Conservation (phyloP, 2,113 vertebrate genomes). For the Pionites leucogaster region DNA sequence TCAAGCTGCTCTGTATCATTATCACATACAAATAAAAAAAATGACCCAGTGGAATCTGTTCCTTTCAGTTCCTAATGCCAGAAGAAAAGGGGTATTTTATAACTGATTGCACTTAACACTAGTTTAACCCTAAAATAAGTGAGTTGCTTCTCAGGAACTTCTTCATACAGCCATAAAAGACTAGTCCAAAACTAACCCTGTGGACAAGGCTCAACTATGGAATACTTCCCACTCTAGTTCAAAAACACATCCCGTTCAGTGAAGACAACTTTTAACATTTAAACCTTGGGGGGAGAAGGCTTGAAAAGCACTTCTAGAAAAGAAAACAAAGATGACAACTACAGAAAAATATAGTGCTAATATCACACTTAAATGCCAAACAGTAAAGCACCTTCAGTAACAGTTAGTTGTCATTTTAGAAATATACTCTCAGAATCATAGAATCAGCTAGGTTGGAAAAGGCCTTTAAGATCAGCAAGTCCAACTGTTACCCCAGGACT, state of each 20-base stretch:
- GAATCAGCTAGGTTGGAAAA: background rate
- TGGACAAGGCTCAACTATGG: background rate
- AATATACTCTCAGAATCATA: background rate
- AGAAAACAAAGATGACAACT: background rate
- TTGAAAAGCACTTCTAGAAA: background rate
- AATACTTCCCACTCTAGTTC: background rate
- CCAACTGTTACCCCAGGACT: background rate
- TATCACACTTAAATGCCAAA: background rate
- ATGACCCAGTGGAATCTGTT: background rate
- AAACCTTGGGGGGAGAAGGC: background rate
- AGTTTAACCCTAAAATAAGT: background rate
- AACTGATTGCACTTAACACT: background rate
- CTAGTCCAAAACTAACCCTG: background rate
- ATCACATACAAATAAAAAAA: background rate
- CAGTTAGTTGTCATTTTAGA: background rate
- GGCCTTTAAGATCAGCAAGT: background rate
- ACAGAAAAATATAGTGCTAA: background rate
- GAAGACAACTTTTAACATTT: background rate
- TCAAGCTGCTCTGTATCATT: background rate
- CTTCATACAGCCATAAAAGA: background rate
- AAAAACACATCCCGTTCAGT: background rate
- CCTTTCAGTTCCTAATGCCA: background rate
- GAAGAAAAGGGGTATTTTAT: background rate
- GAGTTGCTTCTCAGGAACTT: background rate
- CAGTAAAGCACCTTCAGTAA: background rate